Evolutionary conservation across 2,888 invertebrate species (phyloP), one percentile per base, ranked within the genome.

Genomic region (Crematogaster levior): DNA sequence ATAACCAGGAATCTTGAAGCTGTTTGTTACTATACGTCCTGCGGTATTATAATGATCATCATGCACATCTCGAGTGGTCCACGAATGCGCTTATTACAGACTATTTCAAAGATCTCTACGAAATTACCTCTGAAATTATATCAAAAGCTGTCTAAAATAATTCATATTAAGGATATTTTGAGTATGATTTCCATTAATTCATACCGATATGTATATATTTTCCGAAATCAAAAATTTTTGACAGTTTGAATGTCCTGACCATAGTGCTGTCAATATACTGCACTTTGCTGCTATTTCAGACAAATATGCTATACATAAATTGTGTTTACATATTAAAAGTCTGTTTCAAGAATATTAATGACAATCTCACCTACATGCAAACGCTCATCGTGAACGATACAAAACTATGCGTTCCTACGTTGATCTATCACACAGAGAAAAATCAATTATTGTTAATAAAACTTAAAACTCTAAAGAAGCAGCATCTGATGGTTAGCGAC

Each of bases 241-340:
- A 60, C 7, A 5, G 0, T n/a, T n/a, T 0, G 10, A 10, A 1
- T 60, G 1, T 10, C 2, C 5, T 60, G 1, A 0, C 0, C 0
- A 18, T 9, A 0, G 0, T 61, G 21, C 1, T 37, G 0, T 4
- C 60, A 12, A 4, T 10, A 12, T 61, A 61, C 10, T 24, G 7
- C 0, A n/a, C n/a, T n/a, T n/a, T 63, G 3, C 15, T 65, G 4
- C 18, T 7, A 1, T 43, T 65, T 65, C 9, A 43, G 0, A 24
- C 37, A 18, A 43, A 65, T 43, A 65, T 65, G 63, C 3, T 65
- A 18, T 65, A 43, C 15, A 43, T 65, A 21, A 65, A 65, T 65
- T 65, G 63, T 43, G 63, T 65, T 43, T 65, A 43, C 24, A 1
- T 43, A 43, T 15, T 65, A 27, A 65, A 65, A 1, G 43, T 43